Percentiles rank a stretch among this genome's conserved stretches.
Conservation (phyloP, 2,888 invertebrate species). For the Lamellibrachia satsuma region DNA sequence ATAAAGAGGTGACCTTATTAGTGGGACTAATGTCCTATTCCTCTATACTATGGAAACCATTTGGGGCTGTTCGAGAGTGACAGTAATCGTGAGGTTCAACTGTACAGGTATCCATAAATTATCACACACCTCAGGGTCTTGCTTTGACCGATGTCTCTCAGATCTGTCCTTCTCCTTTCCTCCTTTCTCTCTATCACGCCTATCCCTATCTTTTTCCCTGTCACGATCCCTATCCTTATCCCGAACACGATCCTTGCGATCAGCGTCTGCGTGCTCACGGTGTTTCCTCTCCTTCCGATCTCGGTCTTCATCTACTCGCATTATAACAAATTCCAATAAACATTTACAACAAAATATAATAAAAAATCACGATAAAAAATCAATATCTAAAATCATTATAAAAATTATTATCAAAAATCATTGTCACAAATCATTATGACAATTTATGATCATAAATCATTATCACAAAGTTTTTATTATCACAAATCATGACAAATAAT, state of each 20-base stretch:
- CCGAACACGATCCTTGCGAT: neutral
- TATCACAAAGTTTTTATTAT: too few relatives aligned
- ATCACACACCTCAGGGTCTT: neutral
- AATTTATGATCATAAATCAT: too few relatives aligned
- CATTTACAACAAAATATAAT: neutral
- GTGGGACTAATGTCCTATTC: too few relatives aligned
- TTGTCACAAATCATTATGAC: too few relatives aligned
- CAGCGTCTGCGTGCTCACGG: neutral
- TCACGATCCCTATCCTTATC: neutral
- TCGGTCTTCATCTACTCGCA: neutral
- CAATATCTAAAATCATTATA: neutral
- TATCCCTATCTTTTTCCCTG: neutral
- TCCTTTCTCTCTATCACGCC: slow-evolving; percentile 4
- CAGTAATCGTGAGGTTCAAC: neutral
- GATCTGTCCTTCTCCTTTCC: neutral
- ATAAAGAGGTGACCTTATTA: too few relatives aligned
- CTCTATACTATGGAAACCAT: too few relatives aligned
- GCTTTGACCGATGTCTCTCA: neutral
- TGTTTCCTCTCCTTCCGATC: neutral
- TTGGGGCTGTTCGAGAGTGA: too few relatives aligned
- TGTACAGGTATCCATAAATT: neutral
- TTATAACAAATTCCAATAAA: neutral
- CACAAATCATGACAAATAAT: too few relatives aligned
- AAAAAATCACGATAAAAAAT: neutral
- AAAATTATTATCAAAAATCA: neutral